These are phyloP conservation scores for Pachyuromys duprasi DNA, from an alignment of 2,797 vertebrate genomes.

Conservation along the genomic window DNA sequence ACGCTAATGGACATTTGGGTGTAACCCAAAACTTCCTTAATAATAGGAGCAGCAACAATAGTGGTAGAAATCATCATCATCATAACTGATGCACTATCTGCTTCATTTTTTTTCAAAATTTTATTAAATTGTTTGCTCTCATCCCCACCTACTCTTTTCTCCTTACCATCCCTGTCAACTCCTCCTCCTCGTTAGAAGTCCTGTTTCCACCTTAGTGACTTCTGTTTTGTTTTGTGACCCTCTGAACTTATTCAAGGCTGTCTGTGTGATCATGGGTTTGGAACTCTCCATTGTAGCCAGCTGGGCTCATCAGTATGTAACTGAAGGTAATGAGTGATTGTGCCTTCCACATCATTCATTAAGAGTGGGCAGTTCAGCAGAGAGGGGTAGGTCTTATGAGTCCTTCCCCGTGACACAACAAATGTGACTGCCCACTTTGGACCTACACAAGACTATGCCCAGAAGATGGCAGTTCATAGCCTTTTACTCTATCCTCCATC, in stretches of 20 bases:
- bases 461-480: neutral
- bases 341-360: neutral
- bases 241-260: neutral
- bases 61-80: neutral
- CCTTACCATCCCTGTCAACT: neutral
- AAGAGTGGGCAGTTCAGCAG: neutral
- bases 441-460: neutral
- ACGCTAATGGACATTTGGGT: slow-evolving; percentile 33
- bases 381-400: neutral
- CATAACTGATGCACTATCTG: neutral
- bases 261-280: neutral
- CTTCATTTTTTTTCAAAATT: neutral
- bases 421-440: too few relatives aligned
- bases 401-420: neutral
- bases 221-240: neutral
- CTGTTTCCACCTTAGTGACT: neutral
- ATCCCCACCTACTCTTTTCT: neutral
- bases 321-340: neutral
- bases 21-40: neutral
- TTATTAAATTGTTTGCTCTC: neutral
- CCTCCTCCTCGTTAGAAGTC: neutral
- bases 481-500: neutral
- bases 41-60: neutral
- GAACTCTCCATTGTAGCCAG: neutral
- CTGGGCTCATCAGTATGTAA: neutral